Evolutionary conservation across 2,797 vertebrate genomes (phyloP), one percentile per base, ranked within the genome.

Genomic region (Serranus cabrilla): DNA sequence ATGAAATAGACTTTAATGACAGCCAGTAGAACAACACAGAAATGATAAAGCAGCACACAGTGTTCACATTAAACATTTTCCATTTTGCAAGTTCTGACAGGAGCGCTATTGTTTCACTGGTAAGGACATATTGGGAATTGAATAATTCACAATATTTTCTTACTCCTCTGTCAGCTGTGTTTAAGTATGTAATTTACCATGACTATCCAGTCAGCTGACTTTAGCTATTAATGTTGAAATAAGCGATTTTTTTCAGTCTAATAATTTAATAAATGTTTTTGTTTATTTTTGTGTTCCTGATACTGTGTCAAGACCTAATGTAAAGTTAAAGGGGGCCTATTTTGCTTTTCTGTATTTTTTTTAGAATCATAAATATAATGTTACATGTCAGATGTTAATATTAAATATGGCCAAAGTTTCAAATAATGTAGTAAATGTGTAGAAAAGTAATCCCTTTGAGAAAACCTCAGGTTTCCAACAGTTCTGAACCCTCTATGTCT

Each of bases 291-390:
- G 9, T 47, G 8, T 52, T 74, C 2, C 12, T 10, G 17, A 47
- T 42, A n/a, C 12, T 52, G 40, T 45, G 20, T 43, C 5, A 45
- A 14, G 20, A 42, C 40, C 18, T 34, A 56, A 16, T 37, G 11
- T 39, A 67, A 7, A 49, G 51, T 65, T 55, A 21, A 27, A 50
- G 18, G n/a, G n/a, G n/a, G n/a, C n/a, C n/a, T n/a, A n/a, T n/a
- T n/a, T n/a, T n/a, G n/a, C n/a, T n/a, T n/a, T n/a, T n/a, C n/a
- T n/a, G n/a, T n/a, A n/a, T n/a, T n/a, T n/a, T n/a, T n/a, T n/a
- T n/a, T n/a, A n/a, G n/a, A n/a, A n/a, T n/a, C n/a, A 31, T 31
- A 31, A 3, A 6, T 31, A 31, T 31, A 31, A 31, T 31, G 27
- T 31, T 6, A 31, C 6, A 31, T 31, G 3, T 3, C 6, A 6